Base-by-base conservation (phyloP, 2,113 vertebrate genomes). In the Leptobrachium leishanense region DNA sequence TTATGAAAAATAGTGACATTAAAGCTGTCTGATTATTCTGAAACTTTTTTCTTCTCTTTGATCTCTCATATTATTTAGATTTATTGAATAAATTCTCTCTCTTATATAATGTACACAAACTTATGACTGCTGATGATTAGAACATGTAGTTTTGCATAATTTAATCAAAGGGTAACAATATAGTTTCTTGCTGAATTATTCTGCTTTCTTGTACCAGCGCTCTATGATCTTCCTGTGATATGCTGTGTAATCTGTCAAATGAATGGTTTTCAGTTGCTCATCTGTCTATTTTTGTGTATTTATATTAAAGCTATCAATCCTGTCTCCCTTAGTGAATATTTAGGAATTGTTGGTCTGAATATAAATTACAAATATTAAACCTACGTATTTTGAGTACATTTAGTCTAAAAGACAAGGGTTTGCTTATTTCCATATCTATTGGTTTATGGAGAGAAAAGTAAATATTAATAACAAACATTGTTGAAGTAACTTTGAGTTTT, bases 301-400 rank as follows among this genome's bases (percentile, higher is more conserved):
- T 63, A 77, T 77, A 77, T 77, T 77, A 77, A 77, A 77, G 67
- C 67, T 70, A 77, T 77, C 76, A 77, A 77, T 77, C 76, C 43
- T 63, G 41, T 63, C 67, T 77, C 76, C 76, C 76, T 77, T 77
- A 62, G 67, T 63, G 67, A 70, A 68, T 69, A 70, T 70, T 77
- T 63, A 77, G 76, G 54, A 70, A 63, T 70, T 42, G 10, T 62
- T n/a, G 4, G 10, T 10, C 62, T 77, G 76, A 77, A 77, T 77
- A 77, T 77, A 70, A 70, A 77, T 77, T 43, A 69, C 76, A 13
- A 62, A 70, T 70, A 77, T 70, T 62, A 70, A 70, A 70, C 54
- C 46, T 69, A n/a, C 46, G 67, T 43, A 69, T 70, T 77, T 43
- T 77, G 55, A 77, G 68, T 62, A 77, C 59, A 31, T 50, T 75